Percentiles rank a stretch among this genome's conserved stretches.
Evolutionary conservation across 1,140 invertebrate genomes (phyloP).

Genomic region (Chionoecetes opilio): DNA sequence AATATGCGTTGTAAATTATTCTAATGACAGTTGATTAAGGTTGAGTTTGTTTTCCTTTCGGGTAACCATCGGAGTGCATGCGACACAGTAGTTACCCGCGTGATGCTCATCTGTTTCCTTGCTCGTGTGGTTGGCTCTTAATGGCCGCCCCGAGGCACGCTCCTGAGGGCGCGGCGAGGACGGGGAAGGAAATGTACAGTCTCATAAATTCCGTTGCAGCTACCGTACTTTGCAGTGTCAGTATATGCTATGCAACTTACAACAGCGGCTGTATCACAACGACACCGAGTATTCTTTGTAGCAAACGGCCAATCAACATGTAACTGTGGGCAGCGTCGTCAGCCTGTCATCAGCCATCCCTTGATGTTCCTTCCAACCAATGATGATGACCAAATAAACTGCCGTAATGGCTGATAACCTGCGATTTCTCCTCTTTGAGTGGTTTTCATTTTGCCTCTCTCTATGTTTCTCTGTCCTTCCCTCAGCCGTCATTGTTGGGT

Average conservation of each 20-base stretch:
- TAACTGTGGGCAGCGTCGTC: background rate
- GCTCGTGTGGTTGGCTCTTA: too few species aligned
- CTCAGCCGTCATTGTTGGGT: background rate
- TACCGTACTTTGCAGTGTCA: background rate
- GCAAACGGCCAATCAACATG: background rate
- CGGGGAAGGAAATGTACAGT: background rate
- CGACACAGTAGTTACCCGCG: background rate
- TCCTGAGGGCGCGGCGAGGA: background rate
- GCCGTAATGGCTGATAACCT: background rate
- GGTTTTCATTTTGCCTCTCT: background rate
- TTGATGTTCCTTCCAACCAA: background rate
- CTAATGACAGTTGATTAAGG: background rate
- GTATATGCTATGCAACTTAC: background rate
- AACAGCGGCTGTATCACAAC: background rate
- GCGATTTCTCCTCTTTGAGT: background rate
- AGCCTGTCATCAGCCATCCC: background rate
- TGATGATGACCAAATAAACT: background rate
- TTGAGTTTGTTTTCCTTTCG: background rate
- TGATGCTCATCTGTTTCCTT: background rate
- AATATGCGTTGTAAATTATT: background rate
- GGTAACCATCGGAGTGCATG: background rate
- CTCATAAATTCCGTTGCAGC: background rate
- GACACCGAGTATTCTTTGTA: background rate
- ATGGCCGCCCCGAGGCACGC: background rate
- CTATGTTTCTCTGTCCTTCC: background rate